Conservation (phyloP, 2,797 vertebrate species). For the Ceryle rudis region DNA sequence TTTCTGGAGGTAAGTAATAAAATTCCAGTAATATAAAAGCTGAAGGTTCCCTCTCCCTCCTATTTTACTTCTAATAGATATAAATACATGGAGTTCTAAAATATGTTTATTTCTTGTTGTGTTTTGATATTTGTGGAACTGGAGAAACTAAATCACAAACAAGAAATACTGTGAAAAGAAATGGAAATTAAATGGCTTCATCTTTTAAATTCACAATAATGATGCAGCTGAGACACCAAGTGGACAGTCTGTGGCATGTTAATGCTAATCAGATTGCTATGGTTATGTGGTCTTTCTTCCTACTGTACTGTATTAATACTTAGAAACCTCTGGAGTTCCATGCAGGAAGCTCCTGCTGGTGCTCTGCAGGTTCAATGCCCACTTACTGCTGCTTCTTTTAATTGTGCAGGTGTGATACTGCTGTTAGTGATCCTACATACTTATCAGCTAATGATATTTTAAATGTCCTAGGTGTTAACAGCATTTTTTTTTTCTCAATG, state of each 20-base stretch:
- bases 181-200: not conserved
- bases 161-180: not conserved
- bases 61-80: not conserved
- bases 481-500: not conserved
- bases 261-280: not conserved
- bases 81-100: not conserved
- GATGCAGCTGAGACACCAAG: conserved; percentile 59
- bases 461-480: not conserved
- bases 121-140: not conserved
- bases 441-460: not conserved
- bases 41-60: not conserved
- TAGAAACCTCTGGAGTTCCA: not conserved
- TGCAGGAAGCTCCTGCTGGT: not conserved
- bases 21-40: not conserved
- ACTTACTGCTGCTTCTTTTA: not conserved
- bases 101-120: not conserved
- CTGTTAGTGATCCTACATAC: not conserved
- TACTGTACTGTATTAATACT: not conserved
- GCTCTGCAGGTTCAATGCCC: not conserved
- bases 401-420: not conserved
- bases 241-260: conserved; percentile 12
- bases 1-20: conserved; percentile 85
- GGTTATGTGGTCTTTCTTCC: not conserved
- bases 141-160: not conserved
- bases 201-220: not conserved